Base-by-base conservation (phyloP, 2,113 vertebrate species). In the Tursiops truncatus region DNA sequence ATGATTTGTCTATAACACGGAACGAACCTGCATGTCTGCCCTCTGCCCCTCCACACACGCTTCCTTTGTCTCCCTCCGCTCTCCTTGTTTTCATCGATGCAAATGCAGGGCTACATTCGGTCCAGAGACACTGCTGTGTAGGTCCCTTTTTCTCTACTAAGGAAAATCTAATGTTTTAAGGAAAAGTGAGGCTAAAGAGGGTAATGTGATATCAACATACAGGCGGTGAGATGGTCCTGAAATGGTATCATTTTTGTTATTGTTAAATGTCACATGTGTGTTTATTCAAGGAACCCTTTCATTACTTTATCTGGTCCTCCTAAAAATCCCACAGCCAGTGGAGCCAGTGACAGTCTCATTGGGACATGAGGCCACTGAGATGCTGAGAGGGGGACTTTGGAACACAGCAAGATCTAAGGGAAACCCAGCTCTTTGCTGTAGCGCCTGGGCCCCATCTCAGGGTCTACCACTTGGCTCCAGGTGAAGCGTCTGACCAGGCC, bases 1-100 rank as follows among this genome's bases (percentile, higher is more conserved):
- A 50, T 33, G 71, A 41, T 36, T 74, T 82, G 36, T 85, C 41
- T 70, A 6, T 7, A 58, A 53, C 56, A 36, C 1, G 2, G 47
- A 73, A 23, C 11, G 38, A 70, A 38, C 25, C n/a, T 7, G 18
- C 5, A 7, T 8, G 10, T 36, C 83, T 70, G 76, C 41, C 60
- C 38, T 21, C 53, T 70, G 28, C 9, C 0, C 5, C 17, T 12
- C 13, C 53, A 62, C 5, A 8, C 17, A 3, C 0, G 0, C 44
- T 33, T n/a, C 28, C 70, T 83, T 8, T 31, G 23, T 80, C 76
- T 36, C 76, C 18, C 5, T 68, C 71, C 25, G 1, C 38, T 33
- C 5, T 76, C 41, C 36, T 77, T 47, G n/a, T 38, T 74, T 89
- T 89, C 26, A 25, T 20, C 2, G 3, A 33, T 6, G 7, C 33